Base-by-base conservation (phyloP, 2,888 invertebrate genomes). In the Ormyrus pomaceus region DNA sequence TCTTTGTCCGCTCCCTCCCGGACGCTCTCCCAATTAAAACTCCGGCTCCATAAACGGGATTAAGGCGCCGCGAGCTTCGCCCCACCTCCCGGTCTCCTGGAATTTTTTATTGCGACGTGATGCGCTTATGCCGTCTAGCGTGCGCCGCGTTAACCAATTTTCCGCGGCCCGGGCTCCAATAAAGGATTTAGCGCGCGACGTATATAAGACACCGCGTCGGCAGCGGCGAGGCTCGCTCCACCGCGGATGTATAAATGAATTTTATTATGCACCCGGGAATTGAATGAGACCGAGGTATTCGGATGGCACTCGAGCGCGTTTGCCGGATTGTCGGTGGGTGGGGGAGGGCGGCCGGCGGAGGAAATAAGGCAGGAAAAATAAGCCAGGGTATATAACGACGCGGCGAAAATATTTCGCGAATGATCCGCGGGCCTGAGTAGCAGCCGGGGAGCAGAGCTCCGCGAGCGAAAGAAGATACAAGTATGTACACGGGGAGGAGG, bases 21-120 rank as follows among this genome's bases (percentile, higher is more conserved):
- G 55, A 73, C 76, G 77, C 66, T 34, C 34, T 70, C 68, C 83
- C 83, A 84, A 84, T 84, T 84, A 84, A 83, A 84, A 84, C 82
- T 82, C 77, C 79, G 69, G 80, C 80, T 81, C 69, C 64, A 58
- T 76, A 76, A 59, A 76, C 68, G 61, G 64, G 69, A 74, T 79
- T 79, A 74, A 79, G 58, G 68, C 58, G 10, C 65, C 65, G n/a
- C 11, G 13, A 13, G 48, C 45, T 45, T 9, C n/a, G 6, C 59
- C 19, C 10, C 48, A 8, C 11, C 19, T 45, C 19, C 55, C 4
- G 7, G 50, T 56, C n/a, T 59, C 19, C 19, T 34, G 13, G 10
- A 53, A 51, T 68, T 68, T 68, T 68, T 55, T 46, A 68, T 68
- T 34, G 55, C 66, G 10, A 53, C 53, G 53, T 68, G 55, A 45